Base-by-base conservation (phyloP, 1,140 invertebrate genomes). In the Papilio polytes region DNA sequence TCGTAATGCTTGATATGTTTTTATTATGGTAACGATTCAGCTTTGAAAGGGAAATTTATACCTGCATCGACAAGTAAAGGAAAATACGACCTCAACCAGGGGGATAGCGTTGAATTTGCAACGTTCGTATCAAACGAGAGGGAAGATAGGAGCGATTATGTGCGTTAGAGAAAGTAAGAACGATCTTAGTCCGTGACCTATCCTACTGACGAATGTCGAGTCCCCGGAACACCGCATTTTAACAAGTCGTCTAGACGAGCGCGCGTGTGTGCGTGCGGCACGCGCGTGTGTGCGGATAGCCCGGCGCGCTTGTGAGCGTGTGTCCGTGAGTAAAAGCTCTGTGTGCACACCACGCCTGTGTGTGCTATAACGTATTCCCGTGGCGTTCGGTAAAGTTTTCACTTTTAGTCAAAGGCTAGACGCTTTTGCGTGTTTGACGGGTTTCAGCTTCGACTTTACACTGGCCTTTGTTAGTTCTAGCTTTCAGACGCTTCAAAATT, bases 191-290 rank as follows among this genome's bases (percentile, higher is more conserved):
- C 92, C 92, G 93, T 94, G 93, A 94, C 93, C 93, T 94, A 94
- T 94, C 93, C 93, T 93, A 94, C 92, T 93, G 88, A 93, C 90
- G 93, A 94, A 94, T 91, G 92, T 92, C 92, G 93, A 92, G 91
- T 89, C 90, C 90, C 91, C 92, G 92, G 92, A 93, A 94, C 91
- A 92, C 87, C 87, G 91, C 90, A 90, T 91, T 92, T 92, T 92
- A 93, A 93, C 91, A 92, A 94, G 87, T 87, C 85, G 93, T 94
- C 93, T 94, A 94, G 93, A 94, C 93, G 87, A 56, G 59, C 80
- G 87, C 83, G 81, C 41, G 15, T 86, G 92, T 93, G 91, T 92
- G 92, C 84, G 85, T 76, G 22, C 36, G 80, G 80, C 12, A 81
- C 22, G 85, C 86, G 83, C 41, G 85, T 87, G 85, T 82, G 81